phyloP scores from a whole-genome alignment of 2,888 invertebrate genomes.

The Carcina quercana region DNA sequence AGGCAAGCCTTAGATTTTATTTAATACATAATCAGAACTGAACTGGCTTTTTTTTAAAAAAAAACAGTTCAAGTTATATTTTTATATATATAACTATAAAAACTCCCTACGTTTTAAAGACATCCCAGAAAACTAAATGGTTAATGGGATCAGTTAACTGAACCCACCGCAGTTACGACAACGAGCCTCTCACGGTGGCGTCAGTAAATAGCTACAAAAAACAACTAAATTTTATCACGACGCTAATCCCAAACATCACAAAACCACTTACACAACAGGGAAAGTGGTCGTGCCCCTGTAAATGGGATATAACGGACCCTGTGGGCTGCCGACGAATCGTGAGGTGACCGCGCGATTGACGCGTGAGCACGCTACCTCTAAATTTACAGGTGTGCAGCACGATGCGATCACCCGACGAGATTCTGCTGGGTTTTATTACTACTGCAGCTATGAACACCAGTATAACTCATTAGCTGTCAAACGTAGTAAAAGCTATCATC shows the following conservation, averaged over 20 bases:
- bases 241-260: neutral
- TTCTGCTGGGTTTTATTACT: slow-evolving; percentile 31
- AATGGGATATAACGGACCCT: slow-evolving; percentile 25
- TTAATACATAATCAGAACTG: too few species aligned
- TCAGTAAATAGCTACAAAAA: too few species aligned
- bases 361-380: slow-evolving; percentile 35
- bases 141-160: too few species aligned
- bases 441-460: slow-evolving; percentile 25
- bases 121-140: too few species aligned
- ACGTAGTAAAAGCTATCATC: neutral
- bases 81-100: too few species aligned
- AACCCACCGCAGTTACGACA: too few species aligned
- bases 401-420: slow-evolving; percentile 29
- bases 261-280: slow-evolving; percentile 12
- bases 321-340: slow-evolving; percentile 25
- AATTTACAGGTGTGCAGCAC: slow-evolving; percentile 43
- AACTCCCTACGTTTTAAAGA: too few species aligned
- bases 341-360: slow-evolving; percentile 25
- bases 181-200: too few species aligned
- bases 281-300: slow-evolving; percentile 28
- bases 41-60: too few species aligned
- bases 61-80: too few species aligned
- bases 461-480: slow-evolving; percentile 12
- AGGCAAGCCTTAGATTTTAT: too few species aligned
- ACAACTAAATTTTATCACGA: too few species aligned